A percentile compares a stretch with the other conserved stretches of the same genome.
Conservation (phyloP, 2,797 vertebrate species). For the Leptoclinus maculatus region DNA sequence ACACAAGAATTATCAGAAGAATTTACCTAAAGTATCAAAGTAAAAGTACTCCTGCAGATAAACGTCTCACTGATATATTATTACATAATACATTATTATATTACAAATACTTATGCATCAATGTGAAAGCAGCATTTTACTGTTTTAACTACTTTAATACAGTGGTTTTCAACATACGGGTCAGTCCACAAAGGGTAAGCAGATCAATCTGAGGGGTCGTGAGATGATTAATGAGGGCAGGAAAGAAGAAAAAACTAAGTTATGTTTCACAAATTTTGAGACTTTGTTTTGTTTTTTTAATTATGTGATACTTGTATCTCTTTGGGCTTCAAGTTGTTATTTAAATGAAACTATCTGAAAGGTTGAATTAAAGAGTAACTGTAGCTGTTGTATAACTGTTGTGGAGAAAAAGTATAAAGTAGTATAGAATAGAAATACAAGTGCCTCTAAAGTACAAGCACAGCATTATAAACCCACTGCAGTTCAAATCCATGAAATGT, state of each 20-base stretch:
- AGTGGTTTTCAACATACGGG: background rate
- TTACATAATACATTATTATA: background rate
- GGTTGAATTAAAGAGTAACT: background rate
- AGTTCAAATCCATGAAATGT: background rate
- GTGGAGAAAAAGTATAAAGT: background rate
- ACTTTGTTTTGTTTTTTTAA: background rate
- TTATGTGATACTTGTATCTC: background rate
- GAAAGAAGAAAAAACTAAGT: background rate
- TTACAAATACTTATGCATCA: background rate
- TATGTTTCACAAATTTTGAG: background rate
- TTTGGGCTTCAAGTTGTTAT: background rate
- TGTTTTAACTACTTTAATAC: background rate
- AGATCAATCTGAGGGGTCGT: background rate
- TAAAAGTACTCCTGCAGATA: too few species aligned
- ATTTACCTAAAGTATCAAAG: background rate
- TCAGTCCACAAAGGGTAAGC: background rate
- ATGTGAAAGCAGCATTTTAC: background rate
- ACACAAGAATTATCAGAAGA: background rate
- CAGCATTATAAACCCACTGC: background rate
- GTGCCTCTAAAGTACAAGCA: background rate
- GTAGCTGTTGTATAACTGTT: background rate
- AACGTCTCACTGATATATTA: background rate
- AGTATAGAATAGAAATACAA: background rate
- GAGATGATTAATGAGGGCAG: background rate
- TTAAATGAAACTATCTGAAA: background rate